phyloP scores from a whole-genome alignment of 2,113 vertebrate genomes.

The Patagioenas fasciata region DNA sequence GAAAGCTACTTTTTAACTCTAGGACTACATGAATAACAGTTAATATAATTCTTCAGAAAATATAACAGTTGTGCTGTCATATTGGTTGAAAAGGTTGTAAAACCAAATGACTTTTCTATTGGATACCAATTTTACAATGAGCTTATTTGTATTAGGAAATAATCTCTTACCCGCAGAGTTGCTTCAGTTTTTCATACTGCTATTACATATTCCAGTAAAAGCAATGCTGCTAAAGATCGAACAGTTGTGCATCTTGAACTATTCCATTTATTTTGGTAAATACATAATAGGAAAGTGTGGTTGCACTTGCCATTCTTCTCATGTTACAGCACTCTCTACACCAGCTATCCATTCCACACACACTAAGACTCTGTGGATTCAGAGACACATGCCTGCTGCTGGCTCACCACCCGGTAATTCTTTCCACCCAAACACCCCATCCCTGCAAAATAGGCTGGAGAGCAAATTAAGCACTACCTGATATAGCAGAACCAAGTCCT shows the following conservation, averaged over 20 bases:
- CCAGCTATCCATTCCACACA: neutral
- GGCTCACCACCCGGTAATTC: neutral
- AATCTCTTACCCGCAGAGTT: neutral
- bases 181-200: neutral
- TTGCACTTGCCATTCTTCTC: neutral
- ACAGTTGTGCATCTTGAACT: neutral
- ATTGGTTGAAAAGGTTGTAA: neutral
- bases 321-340: neutral
- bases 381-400: neutral
- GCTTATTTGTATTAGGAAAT: neutral
- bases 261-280: neutral
- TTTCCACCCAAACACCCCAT: neutral
- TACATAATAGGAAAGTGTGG: rapidly evolving
- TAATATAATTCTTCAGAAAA: neutral
- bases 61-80: neutral
- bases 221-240: neutral
- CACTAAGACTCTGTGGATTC: rapidly evolving
- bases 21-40: neutral
- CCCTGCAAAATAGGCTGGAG: neutral
- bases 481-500: neutral
- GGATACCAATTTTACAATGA: neutral
- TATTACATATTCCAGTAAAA: neutral
- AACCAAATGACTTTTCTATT: neutral
- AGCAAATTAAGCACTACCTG: neutral
- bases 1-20: neutral